These are phyloP conservation scores for Butastur rufipennis DNA, from an alignment of 2,113 vertebrate genomes.

Conservation along the genomic window DNA sequence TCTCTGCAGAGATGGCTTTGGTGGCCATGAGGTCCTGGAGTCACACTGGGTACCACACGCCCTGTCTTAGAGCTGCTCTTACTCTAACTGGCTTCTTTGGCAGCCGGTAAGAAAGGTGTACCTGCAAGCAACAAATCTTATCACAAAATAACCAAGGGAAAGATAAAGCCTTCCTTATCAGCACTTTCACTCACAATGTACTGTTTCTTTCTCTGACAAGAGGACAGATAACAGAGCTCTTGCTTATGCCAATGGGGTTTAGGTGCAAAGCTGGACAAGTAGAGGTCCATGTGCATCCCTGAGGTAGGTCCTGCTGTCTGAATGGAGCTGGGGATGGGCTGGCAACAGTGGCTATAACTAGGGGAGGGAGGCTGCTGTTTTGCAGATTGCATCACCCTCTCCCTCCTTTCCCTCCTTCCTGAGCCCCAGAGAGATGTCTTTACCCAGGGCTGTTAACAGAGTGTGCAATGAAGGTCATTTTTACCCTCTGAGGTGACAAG, in stretches of 20 bases:
- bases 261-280: rapidly evolving
- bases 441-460: not conserved
- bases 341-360: not conserved
- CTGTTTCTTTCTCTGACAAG: not conserved
- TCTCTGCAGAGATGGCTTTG: not conserved
- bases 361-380: not conserved
- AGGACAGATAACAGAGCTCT: not conserved
- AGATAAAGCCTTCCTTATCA: not conserved
- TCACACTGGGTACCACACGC: rapidly evolving
- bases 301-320: not conserved
- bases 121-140: not conserved
- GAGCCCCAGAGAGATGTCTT: not conserved
- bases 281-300: not conserved
- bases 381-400: not conserved
- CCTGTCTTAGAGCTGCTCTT: not conserved
- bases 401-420: not conserved
- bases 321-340: not conserved
- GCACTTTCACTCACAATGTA: not conserved
- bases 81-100: not conserved
- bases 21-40: not conserved
- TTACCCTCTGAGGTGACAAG: not conserved
- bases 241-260: not conserved
- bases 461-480: not conserved
- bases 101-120: not conserved
- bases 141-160: not conserved